phyloP scores from a whole-genome alignment of 1,140 invertebrate genomes.

The Macrotrachela quadricornifera region DNA sequence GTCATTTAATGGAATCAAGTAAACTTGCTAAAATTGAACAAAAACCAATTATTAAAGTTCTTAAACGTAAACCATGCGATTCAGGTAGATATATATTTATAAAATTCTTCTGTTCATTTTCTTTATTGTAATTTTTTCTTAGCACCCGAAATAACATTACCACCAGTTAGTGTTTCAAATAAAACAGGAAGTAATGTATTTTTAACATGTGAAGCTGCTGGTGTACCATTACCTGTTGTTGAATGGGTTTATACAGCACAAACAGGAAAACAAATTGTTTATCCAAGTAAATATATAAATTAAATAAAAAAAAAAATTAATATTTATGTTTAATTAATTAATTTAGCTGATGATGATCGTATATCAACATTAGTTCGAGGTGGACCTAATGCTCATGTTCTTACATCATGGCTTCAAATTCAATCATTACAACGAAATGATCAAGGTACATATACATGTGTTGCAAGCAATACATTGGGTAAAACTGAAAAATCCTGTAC shows the following conservation, averaged over 20 bases:
- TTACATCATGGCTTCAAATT: conserved; percentile 45
- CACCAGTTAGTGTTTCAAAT: conserved; percentile 30
- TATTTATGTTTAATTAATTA: neutral
- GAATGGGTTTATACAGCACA: conserved; percentile 38
- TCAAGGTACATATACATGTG: conserved; percentile 41
- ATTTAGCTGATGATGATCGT: conserved; percentile 34
- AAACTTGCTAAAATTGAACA: neutral
- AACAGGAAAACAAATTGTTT: conserved; percentile 26
- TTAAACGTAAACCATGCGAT: neutral
- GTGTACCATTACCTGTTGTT: conserved; percentile 40
- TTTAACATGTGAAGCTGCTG: conserved; percentile 41
- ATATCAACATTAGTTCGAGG: conserved; percentile 37
- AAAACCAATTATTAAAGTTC: neutral
- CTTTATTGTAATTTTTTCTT: too few species aligned
- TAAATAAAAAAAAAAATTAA: conserved; percentile 10
- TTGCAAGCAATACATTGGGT: conserved; percentile 39
- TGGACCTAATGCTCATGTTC: conserved; percentile 40
- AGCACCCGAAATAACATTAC: conserved; percentile 30
- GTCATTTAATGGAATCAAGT: neutral
- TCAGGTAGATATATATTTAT: neutral
- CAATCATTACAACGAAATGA: conserved; percentile 32
- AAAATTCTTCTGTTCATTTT: neutral
- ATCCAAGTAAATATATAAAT: conserved; percentile 33
- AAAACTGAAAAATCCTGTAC: conserved; percentile 17
- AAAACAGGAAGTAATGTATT: conserved; percentile 27